A percentile compares a stretch with the other conserved stretches of the same genome.
Evolutionary conservation across 2,888 invertebrate species (phyloP).

Genomic region (Nomada ferruginata): DNA sequence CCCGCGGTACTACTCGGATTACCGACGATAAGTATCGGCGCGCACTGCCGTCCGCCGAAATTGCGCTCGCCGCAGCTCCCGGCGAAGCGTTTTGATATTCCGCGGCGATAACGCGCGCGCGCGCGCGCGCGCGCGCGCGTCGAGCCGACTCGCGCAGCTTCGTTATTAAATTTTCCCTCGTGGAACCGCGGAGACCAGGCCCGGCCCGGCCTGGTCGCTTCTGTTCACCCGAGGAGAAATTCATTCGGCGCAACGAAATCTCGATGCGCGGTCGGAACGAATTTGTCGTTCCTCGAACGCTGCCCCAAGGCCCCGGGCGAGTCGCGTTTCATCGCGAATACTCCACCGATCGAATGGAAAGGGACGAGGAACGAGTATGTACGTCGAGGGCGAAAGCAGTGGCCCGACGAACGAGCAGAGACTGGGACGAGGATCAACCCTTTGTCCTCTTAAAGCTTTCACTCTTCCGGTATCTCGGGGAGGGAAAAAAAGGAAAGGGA

Average conservation of each 20-base stretch:
- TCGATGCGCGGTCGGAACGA: slow-evolving; percentile 56
- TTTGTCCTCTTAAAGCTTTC: slow-evolving; percentile 26
- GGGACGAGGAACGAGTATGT: background rate
- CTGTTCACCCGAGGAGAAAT: slow-evolving; percentile 43
- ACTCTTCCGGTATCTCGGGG: background rate
- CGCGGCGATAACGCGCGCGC: slow-evolving; percentile 61
- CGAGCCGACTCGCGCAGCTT: slow-evolving; percentile 35
- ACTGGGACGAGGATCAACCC: slow-evolving; percentile 25
- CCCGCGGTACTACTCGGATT: slow-evolving; percentile 51
- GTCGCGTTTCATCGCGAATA: background rate
- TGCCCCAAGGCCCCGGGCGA: slow-evolving; percentile 16
- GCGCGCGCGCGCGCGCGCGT: slow-evolving; percentile 27
- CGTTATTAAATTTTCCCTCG: slow-evolving; percentile 56
- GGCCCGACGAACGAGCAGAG: slow-evolving; percentile 6
- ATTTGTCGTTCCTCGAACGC: slow-evolving; percentile 37
- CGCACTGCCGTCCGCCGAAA: slow-evolving; percentile 51
- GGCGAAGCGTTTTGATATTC: slow-evolving; percentile 72
- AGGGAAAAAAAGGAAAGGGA: no score
- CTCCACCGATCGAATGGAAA: background rate
- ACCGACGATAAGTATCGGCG: slow-evolving; percentile 56
- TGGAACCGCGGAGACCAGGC: slow-evolving; percentile 32
- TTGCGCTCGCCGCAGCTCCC: slow-evolving; percentile 55
- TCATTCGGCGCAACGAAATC: slow-evolving; percentile 37
- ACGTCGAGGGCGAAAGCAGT: slow-evolving; percentile 6
- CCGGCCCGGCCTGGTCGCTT: slow-evolving; percentile 17